Conservation (phyloP, 1,140 invertebrate genomes). For the Cryptotermes secundus region DNA sequence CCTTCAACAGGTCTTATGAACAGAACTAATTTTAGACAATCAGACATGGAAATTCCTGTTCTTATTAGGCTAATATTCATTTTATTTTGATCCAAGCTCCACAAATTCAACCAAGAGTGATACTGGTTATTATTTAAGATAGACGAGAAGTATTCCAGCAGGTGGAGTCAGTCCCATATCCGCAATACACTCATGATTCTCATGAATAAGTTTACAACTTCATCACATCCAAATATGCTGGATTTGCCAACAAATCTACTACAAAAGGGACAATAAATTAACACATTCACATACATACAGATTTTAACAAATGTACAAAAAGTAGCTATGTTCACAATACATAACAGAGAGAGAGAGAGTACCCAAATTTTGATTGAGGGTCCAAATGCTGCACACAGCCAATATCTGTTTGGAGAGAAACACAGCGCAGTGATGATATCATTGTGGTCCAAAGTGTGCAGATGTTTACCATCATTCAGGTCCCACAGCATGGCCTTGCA, state of each 20-base stretch:
- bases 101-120: no score
- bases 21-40: no score
- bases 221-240: background rate
- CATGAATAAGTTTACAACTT: background rate
- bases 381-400: constrained; percentile 99
- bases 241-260: background rate
- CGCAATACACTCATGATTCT: background rate
- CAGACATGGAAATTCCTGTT: no score
- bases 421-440: constrained; percentile 97
- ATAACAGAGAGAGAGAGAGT: constrained; percentile 37
- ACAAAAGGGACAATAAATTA: no score
- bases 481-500: constrained; percentile 99
- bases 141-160: background rate
- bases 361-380: constrained; percentile 99
- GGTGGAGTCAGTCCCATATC: constrained; percentile 9
- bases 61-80: no score
- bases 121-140: no score
- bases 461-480: constrained; percentile 98
- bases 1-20: no score
- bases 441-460: constrained; percentile 98
- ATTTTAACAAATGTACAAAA: no score
- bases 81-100: no score
- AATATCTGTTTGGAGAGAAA: constrained; percentile 99
- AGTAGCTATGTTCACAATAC: background rate
- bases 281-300: no score